Evolutionary conservation across 2,888 invertebrate genomes (phyloP).

Genomic region (Cybosia mesomella): DNA sequence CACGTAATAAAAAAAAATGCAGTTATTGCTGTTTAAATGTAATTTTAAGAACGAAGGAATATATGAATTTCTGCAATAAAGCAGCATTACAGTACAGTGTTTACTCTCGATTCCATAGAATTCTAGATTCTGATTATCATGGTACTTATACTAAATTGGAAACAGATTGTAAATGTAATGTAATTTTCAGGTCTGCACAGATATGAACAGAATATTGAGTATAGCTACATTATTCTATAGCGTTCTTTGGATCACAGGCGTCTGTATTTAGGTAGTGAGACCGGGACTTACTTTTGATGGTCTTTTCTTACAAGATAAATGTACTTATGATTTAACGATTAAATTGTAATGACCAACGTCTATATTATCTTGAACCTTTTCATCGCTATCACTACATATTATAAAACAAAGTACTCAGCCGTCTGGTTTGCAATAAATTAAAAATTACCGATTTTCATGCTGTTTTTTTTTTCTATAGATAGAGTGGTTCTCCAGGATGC

Average conservation of each 20-base stretch:
- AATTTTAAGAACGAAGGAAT: no score
- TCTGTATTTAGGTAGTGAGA: constrained; percentile 3
- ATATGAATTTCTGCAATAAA: no score
- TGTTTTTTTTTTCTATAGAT: no score
- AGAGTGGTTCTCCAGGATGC: no score
- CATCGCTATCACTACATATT: no score
- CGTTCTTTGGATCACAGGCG: constrained; percentile 5
- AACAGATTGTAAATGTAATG: background rate
- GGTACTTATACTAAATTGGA: no score
- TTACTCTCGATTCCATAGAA: background rate
- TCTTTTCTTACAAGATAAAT: constrained; percentile 40
- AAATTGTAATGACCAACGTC: constrained; percentile 45
- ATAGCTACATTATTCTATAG: constrained; percentile 7
- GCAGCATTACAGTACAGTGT: background rate
- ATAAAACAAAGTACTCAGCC: no score
- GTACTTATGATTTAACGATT: constrained; percentile 42
- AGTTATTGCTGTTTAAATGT: no score
- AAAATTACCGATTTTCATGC: no score
- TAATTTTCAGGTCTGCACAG: background rate
- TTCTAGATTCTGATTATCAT: background rate
- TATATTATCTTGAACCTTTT: constrained; percentile 40
- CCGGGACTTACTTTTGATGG: constrained; percentile 26
- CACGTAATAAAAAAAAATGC: no score
- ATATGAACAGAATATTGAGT: background rate
- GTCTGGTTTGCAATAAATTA: no score